Percentiles rank a stretch among this genome's conserved stretches.
phyloP scores from a whole-genome alignment of 2,888 invertebrate species.

The Xestia sexstrigata region DNA sequence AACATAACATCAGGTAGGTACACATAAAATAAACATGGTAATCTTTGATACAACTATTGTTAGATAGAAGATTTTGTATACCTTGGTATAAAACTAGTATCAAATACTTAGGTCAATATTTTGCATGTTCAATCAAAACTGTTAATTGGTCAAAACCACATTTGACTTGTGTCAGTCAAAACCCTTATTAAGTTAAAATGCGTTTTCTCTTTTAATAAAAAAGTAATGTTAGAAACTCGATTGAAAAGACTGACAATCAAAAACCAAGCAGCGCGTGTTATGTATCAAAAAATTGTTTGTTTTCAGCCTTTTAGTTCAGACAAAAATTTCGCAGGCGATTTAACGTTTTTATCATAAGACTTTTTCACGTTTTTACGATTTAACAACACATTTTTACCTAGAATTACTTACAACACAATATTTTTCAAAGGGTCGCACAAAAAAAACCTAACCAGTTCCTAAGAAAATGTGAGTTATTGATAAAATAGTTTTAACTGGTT shows the following conservation, averaged over 20 bases:
- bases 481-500: background rate
- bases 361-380: no score
- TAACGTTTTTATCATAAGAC: no score
- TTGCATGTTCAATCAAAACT: background rate
- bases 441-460: background rate
- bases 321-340: no score
- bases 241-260: no score
- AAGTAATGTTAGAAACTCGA: no score
- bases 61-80: background rate
- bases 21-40: background rate
- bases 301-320: no score
- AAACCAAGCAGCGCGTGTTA: no score
- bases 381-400: no score
- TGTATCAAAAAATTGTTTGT: no score
- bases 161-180: background rate
- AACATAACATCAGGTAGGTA: background rate
- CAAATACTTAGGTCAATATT: background rate
- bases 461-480: background rate
- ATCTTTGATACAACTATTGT: background rate
- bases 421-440: background rate
- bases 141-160: background rate
- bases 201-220: no score
- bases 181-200: background rate
- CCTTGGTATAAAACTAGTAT: background rate
- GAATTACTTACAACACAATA: no score